A percentile compares a stretch with the other conserved stretches of the same genome.
phyloP scores from a whole-genome alignment of 2,113 vertebrate genomes.

The Mormyrus lacerda region DNA sequence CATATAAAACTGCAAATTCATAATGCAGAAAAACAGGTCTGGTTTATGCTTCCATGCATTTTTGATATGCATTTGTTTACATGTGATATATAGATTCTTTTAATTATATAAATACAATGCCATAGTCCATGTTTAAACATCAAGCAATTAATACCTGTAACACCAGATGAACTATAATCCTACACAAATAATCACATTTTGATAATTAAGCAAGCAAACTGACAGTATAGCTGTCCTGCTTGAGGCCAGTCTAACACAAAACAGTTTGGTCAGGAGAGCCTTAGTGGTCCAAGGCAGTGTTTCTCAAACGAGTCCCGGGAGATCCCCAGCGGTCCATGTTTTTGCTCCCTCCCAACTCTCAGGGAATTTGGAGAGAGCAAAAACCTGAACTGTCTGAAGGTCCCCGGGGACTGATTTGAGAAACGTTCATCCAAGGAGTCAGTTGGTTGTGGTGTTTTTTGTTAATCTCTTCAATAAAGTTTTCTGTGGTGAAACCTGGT shows the following conservation, averaged over 20 bases:
- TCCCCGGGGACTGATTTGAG: too few species aligned
- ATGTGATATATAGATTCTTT: not conserved
- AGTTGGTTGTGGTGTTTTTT: not conserved
- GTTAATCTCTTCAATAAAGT: not conserved
- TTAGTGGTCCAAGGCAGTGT: not conserved
- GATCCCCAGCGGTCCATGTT: too few species aligned
- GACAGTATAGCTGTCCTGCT: not conserved
- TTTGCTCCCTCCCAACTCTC: too few species aligned
- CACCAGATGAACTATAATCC: not conserved
- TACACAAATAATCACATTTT: not conserved
- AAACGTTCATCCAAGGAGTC: not conserved
- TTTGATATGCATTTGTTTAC: not conserved
- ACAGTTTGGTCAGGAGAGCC: too few species aligned
- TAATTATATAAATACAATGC: not conserved
- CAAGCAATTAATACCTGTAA: not conserved
- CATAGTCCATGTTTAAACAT: not conserved
- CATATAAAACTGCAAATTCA: not conserved
- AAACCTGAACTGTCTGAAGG: too few species aligned
- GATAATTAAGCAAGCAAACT: not conserved
- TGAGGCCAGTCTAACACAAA: not conserved
- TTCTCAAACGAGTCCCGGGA: too few species aligned
- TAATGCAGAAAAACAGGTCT: not conserved
- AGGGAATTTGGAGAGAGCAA: too few species aligned
- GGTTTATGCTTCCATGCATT: not conserved
- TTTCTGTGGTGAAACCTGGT: not conserved